A percentile compares a stretch with the other conserved stretches of the same genome.
Conservation (phyloP, 1,140 invertebrate species). For the Myzus persicae region DNA sequence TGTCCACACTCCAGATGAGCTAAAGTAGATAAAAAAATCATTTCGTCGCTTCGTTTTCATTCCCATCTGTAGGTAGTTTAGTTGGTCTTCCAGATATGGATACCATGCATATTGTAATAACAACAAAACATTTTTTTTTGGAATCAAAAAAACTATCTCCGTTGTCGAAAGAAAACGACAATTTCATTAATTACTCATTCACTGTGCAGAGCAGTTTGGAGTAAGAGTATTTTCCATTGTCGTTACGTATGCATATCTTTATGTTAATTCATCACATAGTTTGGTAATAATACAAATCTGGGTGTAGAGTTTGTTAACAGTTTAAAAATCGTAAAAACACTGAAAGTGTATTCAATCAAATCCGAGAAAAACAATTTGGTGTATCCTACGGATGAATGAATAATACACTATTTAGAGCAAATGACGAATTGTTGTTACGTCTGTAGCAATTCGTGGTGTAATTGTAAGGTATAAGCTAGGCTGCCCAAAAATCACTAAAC, state of each 20-base stretch:
- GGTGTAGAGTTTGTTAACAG: neutral
- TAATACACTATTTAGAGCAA: slow-evolving; percentile 33
- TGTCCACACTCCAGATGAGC: neutral
- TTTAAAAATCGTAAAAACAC: slow-evolving; percentile 7
- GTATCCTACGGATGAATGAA: neutral
- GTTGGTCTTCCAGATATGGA: neutral
- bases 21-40: neutral
- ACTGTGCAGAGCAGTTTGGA: neutral
- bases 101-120: neutral
- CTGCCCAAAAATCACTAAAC: slow-evolving; percentile 6
- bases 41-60: too few species aligned
- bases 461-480: neutral
- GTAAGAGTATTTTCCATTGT: neutral
- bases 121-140: neutral
- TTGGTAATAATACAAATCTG: neutral
- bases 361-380: neutral
- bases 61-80: neutral
- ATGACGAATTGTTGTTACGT: slow-evolving; percentile 31
- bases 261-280: neutral
- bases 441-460: neutral
- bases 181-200: neutral
- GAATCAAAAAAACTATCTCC: neutral
- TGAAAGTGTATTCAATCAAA: slow-evolving; percentile 1
- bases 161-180: neutral
- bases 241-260: neutral